A percentile compares a stretch with the other conserved stretches of the same genome.
Conservation (phyloP, 2,888 invertebrate genomes). For the Aspidiotus destructor region DNA sequence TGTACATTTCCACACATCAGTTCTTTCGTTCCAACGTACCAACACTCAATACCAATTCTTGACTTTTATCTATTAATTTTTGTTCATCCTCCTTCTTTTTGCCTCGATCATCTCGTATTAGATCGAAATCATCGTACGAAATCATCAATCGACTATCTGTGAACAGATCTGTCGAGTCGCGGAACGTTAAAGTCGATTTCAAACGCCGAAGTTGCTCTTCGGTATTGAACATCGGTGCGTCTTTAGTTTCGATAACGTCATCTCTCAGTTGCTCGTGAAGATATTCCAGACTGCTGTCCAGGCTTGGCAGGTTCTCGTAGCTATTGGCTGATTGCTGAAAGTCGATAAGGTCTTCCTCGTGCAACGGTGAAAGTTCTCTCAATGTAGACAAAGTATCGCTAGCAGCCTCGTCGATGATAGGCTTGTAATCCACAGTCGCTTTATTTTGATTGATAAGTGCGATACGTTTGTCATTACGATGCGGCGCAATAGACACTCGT, state of each 20-base stretch:
- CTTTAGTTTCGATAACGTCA: conserved; percentile 20
- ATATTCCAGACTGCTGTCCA: conserved; percentile 35
- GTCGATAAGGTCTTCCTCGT: conserved; percentile 30
- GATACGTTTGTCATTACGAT: conserved; percentile 40
- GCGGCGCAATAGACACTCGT: conserved; percentile 43
- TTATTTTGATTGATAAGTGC: conserved; percentile 39
- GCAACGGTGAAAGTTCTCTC: conserved; percentile 24
- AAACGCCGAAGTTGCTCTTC: conserved; percentile 37
- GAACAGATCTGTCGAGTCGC: conserved; percentile 35
- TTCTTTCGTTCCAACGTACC: conserved; percentile 11
- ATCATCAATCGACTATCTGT: conserved; percentile 24
- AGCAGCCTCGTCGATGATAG: conserved; percentile 34
- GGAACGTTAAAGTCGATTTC: conserved; percentile 38
- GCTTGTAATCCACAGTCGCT: conserved; percentile 18
- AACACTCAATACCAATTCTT: conserved; percentile 21
- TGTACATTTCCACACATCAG: neutral
- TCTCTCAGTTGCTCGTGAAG: conserved; percentile 33
- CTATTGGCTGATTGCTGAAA: conserved; percentile 31
- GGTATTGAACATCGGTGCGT: conserved; percentile 22
- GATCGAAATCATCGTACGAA: conserved; percentile 30
- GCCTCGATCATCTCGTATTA: neutral
- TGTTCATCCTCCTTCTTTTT: conserved; percentile 1
- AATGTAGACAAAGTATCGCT: conserved; percentile 30
- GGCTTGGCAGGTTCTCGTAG: conserved; percentile 35
- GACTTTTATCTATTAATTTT: neutral